Evolutionary conservation across 2,888 invertebrate species (phyloP).

Genomic region (Pherbina coryleti): DNA sequence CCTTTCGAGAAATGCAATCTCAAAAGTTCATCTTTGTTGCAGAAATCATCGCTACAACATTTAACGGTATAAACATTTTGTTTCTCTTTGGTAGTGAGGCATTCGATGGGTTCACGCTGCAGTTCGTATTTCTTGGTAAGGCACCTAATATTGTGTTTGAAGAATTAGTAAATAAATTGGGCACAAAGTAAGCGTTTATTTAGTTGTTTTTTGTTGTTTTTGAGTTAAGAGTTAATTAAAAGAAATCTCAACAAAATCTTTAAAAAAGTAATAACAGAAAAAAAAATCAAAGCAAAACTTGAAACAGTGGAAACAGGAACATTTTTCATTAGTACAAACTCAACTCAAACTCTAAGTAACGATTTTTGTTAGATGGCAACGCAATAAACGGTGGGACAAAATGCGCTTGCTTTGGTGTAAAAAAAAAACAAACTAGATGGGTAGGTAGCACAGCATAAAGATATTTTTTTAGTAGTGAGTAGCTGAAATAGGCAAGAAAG

Average conservation of each 20-base stretch:
- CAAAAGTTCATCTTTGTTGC: conserved; percentile 69
- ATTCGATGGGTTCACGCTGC: conserved; percentile 68
- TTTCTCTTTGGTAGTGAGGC: conserved; percentile 68
- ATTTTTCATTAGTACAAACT: conserved; percentile 17
- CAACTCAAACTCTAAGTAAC: conserved; percentile 13
- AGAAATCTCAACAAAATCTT: not conserved
- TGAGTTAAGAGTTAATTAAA: not conserved
- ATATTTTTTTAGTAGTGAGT: conserved; percentile 14
- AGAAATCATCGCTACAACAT: conserved; percentile 70
- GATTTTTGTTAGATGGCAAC: conserved; percentile 21
- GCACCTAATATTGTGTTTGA: conserved; percentile 58
- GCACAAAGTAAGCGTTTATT: not conserved
- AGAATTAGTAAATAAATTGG: conserved; percentile 19
- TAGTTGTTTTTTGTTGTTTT: not conserved
- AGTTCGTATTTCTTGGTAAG: conserved; percentile 68
- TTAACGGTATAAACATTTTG: conserved; percentile 66
- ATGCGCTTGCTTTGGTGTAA: not conserved
- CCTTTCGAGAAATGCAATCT: conserved; percentile 67
- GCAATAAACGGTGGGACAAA: conserved; percentile 17
- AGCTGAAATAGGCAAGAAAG: not conserved
- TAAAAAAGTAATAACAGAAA: conserved; percentile 23
- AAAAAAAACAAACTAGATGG: not conserved
- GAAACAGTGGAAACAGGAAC: not conserved
- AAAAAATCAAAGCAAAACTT: conserved; percentile 27
- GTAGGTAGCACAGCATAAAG: not conserved